These are phyloP conservation scores for Autographa pulchrina DNA, from an alignment of 2,888 invertebrate genomes.

Conservation along the genomic window DNA sequence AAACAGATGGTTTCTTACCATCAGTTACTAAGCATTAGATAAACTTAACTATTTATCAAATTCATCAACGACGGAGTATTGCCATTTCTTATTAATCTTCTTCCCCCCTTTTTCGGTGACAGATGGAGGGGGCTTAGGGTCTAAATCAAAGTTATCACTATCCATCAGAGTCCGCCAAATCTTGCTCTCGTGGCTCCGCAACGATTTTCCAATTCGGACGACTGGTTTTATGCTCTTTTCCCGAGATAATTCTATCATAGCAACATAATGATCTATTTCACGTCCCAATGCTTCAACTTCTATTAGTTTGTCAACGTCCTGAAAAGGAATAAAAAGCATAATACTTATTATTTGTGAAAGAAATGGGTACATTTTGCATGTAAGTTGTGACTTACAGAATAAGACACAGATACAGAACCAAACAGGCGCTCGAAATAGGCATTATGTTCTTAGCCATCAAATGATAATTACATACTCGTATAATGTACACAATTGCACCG, in stretches of 20 bases:
- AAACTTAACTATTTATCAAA: background rate
- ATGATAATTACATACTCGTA: too few relatives aligned
- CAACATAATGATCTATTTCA: constrained; percentile 24
- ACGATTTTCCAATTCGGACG: background rate
- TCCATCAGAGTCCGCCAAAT: constrained; percentile 16
- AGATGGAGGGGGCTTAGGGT: background rate
- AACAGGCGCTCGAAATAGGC: too few relatives aligned
- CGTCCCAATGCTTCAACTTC: constrained; percentile 23
- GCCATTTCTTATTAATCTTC: constrained; percentile 33
- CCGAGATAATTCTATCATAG: constrained; percentile 21
- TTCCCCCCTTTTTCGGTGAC: constrained; percentile 7
- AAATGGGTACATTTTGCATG: too few relatives aligned
- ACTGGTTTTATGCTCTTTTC: constrained; percentile 8
- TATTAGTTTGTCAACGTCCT: constrained; percentile 17
- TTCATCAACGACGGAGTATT: background rate
- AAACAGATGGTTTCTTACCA: too few relatives aligned
- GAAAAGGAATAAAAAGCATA: background rate
- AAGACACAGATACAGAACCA: too few relatives aligned
- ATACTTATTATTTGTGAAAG: too few relatives aligned
- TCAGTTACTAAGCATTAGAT: background rate
- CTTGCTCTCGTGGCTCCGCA: constrained; percentile 10
- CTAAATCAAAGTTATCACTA: background rate
- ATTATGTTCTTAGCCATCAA: too few relatives aligned
- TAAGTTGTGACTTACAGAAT: too few relatives aligned
- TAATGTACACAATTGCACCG: too few relatives aligned